phyloP scores from a whole-genome alignment of 2,797 vertebrate species.

The Tapera naevia region DNA sequence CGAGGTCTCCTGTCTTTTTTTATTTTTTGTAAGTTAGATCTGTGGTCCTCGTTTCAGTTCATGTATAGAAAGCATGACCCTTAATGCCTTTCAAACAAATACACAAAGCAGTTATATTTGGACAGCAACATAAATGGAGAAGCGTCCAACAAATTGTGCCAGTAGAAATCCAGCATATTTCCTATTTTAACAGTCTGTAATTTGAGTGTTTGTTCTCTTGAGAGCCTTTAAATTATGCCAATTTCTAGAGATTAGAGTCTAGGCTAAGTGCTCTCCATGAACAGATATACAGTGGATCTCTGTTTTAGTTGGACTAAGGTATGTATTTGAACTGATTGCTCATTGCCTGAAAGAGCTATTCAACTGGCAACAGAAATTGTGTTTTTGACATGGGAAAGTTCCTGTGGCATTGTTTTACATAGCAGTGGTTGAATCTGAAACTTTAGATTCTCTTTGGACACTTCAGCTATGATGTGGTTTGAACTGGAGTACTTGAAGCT shows the following conservation, averaged over 20 bases:
- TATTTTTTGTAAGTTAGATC: background rate
- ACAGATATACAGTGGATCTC: slow-evolving; percentile 14
- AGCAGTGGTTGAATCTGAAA: slow-evolving; percentile 45
- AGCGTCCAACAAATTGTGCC: background rate
- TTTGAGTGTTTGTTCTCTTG: slow-evolving; percentile 46
- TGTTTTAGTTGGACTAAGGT: slow-evolving; percentile 43
- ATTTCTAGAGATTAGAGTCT: slow-evolving; percentile 45
- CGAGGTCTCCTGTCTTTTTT: background rate
- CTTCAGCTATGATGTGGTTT: slow-evolving; percentile 51
- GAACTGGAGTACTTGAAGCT: background rate
- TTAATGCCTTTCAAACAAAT: background rate
- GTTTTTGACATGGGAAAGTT: slow-evolving; percentile 49
- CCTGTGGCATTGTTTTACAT: slow-evolving; percentile 56
- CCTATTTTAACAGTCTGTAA: slow-evolving; percentile 47
- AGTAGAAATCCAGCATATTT: slow-evolving; percentile 33
- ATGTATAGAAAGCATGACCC: background rate
- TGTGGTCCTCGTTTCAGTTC: background rate
- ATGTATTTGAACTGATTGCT: slow-evolving; percentile 38
- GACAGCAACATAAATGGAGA: background rate
- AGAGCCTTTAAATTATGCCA: slow-evolving; percentile 55
- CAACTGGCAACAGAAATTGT: slow-evolving; percentile 30
- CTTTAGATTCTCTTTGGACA: slow-evolving; percentile 45
- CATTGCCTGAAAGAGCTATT: slow-evolving; percentile 37
- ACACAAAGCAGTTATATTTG: slow-evolving; percentile 11
- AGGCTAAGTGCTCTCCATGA: slow-evolving; percentile 17